A percentile compares a stretch with the other conserved stretches of the same genome.
These are phyloP conservation scores for Eupithecia inturbata DNA, from an alignment of 2,888 invertebrate genomes.

Conservation along the genomic window DNA sequence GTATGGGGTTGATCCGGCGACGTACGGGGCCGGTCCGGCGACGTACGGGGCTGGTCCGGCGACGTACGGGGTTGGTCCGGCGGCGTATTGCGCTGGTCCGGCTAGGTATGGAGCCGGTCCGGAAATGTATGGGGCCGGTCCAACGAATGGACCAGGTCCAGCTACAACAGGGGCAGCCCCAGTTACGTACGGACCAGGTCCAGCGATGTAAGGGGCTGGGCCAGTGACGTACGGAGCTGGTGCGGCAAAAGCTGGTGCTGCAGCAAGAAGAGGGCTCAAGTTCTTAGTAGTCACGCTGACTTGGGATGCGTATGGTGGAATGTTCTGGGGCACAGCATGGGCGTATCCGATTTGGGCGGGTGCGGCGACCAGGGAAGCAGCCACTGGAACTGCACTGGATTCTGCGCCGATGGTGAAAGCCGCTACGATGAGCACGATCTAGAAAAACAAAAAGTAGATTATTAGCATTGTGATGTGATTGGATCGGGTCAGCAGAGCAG, in stretches of 20 bases:
- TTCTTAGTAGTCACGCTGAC: constrained; percentile 82
- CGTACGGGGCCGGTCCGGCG: constrained; percentile 47
- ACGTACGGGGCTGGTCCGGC: constrained; percentile 48
- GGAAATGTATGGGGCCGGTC: constrained; percentile 43
- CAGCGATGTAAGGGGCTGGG: constrained; percentile 49
- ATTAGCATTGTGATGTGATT: not conserved
- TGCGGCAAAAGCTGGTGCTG: constrained; percentile 52
- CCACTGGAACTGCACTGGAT: constrained; percentile 67
- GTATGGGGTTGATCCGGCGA: constrained; percentile 49
- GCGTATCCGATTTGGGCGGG: constrained; percentile 84
- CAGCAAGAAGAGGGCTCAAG: constrained; percentile 68
- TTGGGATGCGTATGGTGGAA: constrained; percentile 86
- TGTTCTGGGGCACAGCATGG: constrained; percentile 85
- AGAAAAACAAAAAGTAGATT: constrained; percentile 16
- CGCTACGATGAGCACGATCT: constrained; percentile 78
- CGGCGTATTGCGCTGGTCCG: constrained; percentile 47
- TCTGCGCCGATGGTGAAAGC: constrained; percentile 68
- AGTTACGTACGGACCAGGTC: constrained; percentile 49
- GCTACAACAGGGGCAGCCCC: constrained; percentile 53
- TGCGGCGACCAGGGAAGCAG: constrained; percentile 75
- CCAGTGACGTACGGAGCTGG: constrained; percentile 45
- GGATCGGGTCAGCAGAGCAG: no score
- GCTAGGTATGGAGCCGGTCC: constrained; percentile 50
- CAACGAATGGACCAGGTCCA: constrained; percentile 46
- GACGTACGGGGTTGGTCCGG: constrained; percentile 47